Conservation (phyloP, 2,113 vertebrate genomes). For the Phyllostomus discolor region DNA sequence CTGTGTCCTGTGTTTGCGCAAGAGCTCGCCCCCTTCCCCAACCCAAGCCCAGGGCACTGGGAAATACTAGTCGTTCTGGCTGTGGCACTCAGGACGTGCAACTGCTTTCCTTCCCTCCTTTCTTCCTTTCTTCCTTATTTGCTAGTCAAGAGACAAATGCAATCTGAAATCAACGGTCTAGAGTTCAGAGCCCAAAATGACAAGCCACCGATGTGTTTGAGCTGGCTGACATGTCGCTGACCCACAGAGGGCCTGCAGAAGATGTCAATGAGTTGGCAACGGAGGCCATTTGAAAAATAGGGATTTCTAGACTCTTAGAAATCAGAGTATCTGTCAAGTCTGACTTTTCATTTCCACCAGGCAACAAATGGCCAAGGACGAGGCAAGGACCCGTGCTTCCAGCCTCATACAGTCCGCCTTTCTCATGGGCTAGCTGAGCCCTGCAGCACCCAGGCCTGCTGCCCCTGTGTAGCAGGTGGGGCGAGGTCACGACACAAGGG, state of each 20-base stretch:
- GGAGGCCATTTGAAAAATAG: background rate
- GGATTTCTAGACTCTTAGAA: background rate
- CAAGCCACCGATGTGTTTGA: rapidly evolving
- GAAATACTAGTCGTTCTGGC: background rate
- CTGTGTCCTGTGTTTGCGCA: rapidly evolving
- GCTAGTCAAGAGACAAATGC: background rate
- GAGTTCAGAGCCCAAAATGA: background rate
- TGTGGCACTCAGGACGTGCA: rapidly evolving
- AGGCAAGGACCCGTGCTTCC: background rate
- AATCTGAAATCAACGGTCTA: background rate
- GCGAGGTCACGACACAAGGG: background rate
- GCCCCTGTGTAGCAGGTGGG: background rate
- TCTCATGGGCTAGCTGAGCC: background rate
- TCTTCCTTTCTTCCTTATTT: background rate
- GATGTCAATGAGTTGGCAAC: background rate
- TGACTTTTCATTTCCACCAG: background rate
- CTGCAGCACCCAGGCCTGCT: rapidly evolving
- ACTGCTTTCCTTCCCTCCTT: background rate
- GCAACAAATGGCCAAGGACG: background rate
- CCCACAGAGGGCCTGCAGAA: background rate
- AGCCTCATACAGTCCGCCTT: background rate
- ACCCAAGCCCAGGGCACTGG: background rate
- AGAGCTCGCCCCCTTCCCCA: rapidly evolving
- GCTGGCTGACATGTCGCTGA: rapidly evolving
- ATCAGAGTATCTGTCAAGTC: background rate